These are phyloP conservation scores for Copsychus sechellarum DNA, from an alignment of 2,113 vertebrate genomes.

Conservation along the genomic window DNA sequence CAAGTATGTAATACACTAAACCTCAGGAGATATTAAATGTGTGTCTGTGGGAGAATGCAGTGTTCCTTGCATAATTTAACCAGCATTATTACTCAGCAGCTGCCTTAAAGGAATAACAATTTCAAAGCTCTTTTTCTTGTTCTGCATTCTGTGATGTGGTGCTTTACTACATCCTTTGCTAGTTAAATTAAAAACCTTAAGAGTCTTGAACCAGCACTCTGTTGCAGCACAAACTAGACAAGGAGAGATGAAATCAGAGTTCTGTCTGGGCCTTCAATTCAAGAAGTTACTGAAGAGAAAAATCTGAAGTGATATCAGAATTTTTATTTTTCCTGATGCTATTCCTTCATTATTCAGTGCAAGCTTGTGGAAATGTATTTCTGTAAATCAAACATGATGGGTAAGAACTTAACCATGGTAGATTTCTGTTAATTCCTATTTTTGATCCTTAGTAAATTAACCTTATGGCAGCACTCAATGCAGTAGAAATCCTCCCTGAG, in stretches of 20 bases:
- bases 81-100: conserved; percentile 47
- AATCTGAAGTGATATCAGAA: neutral
- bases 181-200: conserved; percentile 18
- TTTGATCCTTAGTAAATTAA: conserved; percentile 12
- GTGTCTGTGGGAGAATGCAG: conserved; percentile 38
- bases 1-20: neutral
- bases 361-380: neutral
- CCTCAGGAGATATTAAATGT: conserved; percentile 43
- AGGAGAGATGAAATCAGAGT: conserved; percentile 8
- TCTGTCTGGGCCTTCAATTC: neutral
- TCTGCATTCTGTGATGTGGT: conserved; percentile 1
- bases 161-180: conserved; percentile 35
- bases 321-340: neutral
- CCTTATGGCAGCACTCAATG: neutral
- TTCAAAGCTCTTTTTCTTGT: conserved; percentile 36
- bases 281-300: neutral
- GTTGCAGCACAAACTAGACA: conserved; percentile 6
- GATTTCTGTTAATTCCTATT: neutral
- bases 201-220: neutral
- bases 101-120: conserved; percentile 48
- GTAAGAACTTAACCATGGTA: neutral
- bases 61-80: conserved; percentile 60
- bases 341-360: neutral
- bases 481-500: neutral
- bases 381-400: neutral